Evolutionary conservation across 2,888 invertebrate genomes (phyloP), one percentile per base, ranked within the genome.

Genomic region (Drosophila macrospina): DNA sequence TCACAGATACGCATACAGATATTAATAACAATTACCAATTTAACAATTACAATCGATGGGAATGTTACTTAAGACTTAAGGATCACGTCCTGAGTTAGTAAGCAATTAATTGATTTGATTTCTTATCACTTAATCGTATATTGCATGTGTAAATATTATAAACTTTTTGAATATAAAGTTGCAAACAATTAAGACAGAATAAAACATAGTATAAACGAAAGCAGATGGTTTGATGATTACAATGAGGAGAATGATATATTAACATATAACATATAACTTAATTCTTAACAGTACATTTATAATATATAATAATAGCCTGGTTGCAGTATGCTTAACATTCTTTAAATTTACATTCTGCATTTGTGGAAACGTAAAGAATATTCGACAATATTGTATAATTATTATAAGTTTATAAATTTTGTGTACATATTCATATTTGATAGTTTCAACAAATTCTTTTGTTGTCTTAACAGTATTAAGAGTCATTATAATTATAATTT

Each of bases 311-410:
- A 55, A 55, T 55, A 55, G 44, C 55, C 55, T 42, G 55, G 55
- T 44, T 44, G 42, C 24, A 42, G 13, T 55, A 42, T 44, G 55
- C 44, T 55, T 42, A 44, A 34, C 42, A 44, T 55, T 55, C 55
- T 44, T 54, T 54, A 16, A 34, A 32, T 42, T 55, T 11, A 32
- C 32, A 47, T 47, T 47, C 16, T 5, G 16, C 47, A 47, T 32
- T 47, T 47, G 47, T 16, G 47, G 32, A 0, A 32, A 24, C 10
- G 42, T 42, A 42, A 44, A 44, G 15, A 55, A 24, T 55, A 44
- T 55, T 55, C 34, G 55, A 55, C 55, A 55, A 55, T 55, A 55
- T 55, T 55, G 52, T 41, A 42, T 32, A 44, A 55, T 44, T 55
- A 32, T 32, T 34, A 13, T 54, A 41, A 41, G 52, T 54, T 54